These are phyloP conservation scores for Drosophila watanabei DNA, from an alignment of 1,140 invertebrate species.

Conservation along the genomic window DNA sequence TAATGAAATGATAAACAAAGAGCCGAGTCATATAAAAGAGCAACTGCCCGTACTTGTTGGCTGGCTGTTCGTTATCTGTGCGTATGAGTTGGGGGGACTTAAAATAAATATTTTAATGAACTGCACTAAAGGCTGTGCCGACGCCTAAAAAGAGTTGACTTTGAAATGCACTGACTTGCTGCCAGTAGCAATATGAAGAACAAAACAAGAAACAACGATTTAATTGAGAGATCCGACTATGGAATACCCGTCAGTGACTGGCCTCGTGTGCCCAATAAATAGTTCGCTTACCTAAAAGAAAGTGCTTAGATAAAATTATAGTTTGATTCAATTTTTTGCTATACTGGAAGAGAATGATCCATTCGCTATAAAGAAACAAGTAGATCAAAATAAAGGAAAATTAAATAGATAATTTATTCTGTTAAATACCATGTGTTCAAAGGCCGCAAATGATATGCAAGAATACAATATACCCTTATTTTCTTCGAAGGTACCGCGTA, in stretches of 20 bases:
- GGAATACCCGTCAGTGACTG: neutral
- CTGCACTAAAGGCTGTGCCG: constrained; percentile 51
- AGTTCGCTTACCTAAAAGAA: neutral
- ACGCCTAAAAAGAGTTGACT: constrained; percentile 52
- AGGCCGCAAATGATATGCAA: neutral
- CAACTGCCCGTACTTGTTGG: constrained; percentile 30
- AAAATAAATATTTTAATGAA: constrained; percentile 65
- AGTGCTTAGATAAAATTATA: neutral
- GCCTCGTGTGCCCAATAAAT: too few species aligned
- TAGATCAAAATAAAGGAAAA: too few species aligned
- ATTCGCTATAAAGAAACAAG: too few species aligned
- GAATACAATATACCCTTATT: constrained; percentile 13
- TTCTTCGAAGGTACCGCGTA: neutral
- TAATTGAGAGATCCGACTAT: constrained; percentile 14
- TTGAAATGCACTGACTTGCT: constrained; percentile 49
- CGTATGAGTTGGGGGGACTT: constrained; percentile 16
- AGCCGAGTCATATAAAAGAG: constrained; percentile 59
- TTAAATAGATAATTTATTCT: neutral
- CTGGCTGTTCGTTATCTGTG: constrained; percentile 4
- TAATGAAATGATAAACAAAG: constrained; percentile 55
- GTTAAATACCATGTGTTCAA: neutral
- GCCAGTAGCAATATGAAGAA: constrained; percentile 28
- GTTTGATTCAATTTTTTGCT: too few species aligned
- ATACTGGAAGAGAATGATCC: neutral
- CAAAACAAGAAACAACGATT: neutral